Evolutionary conservation across 2,113 vertebrate genomes (phyloP), one percentile per base, ranked within the genome.

Genomic region (Microtus ochrogaster): DNA sequence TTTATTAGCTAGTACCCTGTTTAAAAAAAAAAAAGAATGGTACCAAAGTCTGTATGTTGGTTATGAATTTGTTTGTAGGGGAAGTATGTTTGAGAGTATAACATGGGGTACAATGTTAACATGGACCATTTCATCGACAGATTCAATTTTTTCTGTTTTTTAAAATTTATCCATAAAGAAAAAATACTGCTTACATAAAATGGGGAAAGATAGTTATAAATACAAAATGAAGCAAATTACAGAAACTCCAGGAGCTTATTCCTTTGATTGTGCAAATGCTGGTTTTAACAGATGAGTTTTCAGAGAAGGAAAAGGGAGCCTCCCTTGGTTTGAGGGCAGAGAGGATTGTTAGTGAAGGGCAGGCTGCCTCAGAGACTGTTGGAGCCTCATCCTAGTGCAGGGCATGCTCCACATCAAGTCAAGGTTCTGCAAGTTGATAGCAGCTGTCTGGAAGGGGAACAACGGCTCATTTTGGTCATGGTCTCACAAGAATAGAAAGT

Each of bases 391-490:
- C 76, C 79, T 63, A 49, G 70, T 39, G 21, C 61, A 89, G 55
- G 77, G 21, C 66, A 85, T 28, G 55, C 30, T 85, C 39, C 79
- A 85, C 44, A 94, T 89, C 72, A 92, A 72, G 73, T 96, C 96
- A 96, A 95, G 90, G 52, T 77, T 92, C 93, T 47, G 1, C 89
- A 90, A 88, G 66, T 89, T 93, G 92, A 92, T 93, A 88, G 87
- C 49, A 68, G 47, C 90, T 92, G 61, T 97, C 92, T 92, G 95
- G 93, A 94, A 94, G 26, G 26, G 24, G 72, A 61, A 96, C 88
- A 97, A 95, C 47, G 61, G 90, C 17, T 95, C 55, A 86, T 96
- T 97, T 95, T 93, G 94, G 84, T 83, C 70, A 10, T 81, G 84
- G 91, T 96, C 84, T 97, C 95, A 88, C 61, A 94, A 94, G 90